Evolutionary conservation across 2,888 invertebrate genomes (phyloP).

Genomic region (Synanthedon tipuliformis): DNA sequence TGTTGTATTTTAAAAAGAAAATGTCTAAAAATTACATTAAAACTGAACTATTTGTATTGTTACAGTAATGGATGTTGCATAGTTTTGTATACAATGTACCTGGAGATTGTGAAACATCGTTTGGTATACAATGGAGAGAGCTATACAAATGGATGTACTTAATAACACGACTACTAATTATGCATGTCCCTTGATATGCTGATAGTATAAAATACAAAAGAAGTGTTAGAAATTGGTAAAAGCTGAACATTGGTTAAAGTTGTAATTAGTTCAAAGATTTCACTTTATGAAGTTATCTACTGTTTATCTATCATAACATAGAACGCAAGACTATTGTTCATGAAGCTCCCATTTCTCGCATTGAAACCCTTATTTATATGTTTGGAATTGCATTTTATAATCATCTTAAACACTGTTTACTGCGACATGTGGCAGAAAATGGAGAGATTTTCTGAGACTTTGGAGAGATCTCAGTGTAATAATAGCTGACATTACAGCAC

Average conservation of each 20-base stretch:
- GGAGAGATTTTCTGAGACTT: slow-evolving; percentile 3
- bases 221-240: no score
- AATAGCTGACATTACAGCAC: slow-evolving; percentile 1
- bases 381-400: slow-evolving; percentile 3
- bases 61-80: slow-evolving; percentile 40
- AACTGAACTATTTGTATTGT: slow-evolving; percentile 34
- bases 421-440: slow-evolving; percentile 4
- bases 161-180: no score
- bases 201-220: no score
- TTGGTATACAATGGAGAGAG: slow-evolving; percentile 56
- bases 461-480: slow-evolving; percentile 3
- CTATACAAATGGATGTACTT: slow-evolving; percentile 26
- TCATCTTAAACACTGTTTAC: slow-evolving; percentile 4
- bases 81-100: slow-evolving; percentile 20
- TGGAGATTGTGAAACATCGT: slow-evolving; percentile 57
- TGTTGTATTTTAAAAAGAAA: no score
- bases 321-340: background rate
- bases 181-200: no score
- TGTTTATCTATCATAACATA: slow-evolving; percentile 8
- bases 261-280: no score
- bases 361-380: slow-evolving; percentile 2
- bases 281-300: no score
- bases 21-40: slow-evolving; percentile 9
- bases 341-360: slow-evolving; percentile 3
- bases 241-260: no score